Percentiles rank a stretch among this genome's conserved stretches.
These are phyloP conservation scores for Callitettix versicolor DNA, from an alignment of 1,140 invertebrate genomes.

Conservation along the genomic window DNA sequence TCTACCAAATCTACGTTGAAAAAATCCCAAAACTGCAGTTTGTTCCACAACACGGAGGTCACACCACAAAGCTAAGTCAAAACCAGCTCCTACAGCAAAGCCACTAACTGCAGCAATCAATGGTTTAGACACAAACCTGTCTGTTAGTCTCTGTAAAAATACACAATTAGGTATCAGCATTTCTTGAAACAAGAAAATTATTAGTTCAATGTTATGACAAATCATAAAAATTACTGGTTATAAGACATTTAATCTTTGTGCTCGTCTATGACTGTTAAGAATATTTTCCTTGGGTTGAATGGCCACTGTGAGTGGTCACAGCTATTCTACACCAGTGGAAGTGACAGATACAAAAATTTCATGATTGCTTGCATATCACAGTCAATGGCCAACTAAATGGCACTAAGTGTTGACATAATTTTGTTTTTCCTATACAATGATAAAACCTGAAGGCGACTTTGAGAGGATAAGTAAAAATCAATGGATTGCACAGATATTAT, in stretches of 20 bases:
- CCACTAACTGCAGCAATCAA: conserved; percentile 77
- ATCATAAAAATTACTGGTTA: background rate
- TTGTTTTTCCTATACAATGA: no score
- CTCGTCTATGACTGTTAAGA: no score
- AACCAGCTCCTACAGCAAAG: conserved; percentile 77
- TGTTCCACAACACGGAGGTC: conserved; percentile 82
- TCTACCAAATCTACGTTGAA: conserved; percentile 71
- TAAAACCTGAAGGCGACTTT: no score
- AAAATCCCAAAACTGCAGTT: conserved; percentile 68
- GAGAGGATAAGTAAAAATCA: no score
- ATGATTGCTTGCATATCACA: no score
- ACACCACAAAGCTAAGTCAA: conserved; percentile 83
- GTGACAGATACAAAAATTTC: no score
- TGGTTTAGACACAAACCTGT: conserved; percentile 47
- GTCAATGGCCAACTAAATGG: no score
- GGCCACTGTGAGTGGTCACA: no score
- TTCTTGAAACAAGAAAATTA: background rate
- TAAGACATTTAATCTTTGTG: background rate
- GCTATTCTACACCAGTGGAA: no score
- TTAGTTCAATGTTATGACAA: background rate
- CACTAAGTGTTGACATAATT: no score
- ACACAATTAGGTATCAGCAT: background rate
- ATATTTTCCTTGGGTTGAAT: no score
- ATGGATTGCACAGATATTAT: no score
- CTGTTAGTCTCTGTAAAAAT: conserved; percentile 20